Evolutionary conservation across 2,113 vertebrate species (phyloP).

Genomic region (Chamaea fasciata): DNA sequence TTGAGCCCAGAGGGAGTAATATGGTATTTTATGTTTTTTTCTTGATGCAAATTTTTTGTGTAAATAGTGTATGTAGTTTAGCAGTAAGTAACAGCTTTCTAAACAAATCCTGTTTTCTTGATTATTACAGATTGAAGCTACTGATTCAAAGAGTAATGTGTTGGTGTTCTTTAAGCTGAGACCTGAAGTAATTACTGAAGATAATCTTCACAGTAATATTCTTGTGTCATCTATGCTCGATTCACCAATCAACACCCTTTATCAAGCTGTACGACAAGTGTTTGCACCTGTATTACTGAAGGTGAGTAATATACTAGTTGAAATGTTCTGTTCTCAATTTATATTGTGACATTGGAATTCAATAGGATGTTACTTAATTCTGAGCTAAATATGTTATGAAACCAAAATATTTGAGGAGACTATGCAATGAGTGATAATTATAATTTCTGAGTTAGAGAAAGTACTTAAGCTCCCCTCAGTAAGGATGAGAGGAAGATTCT

Average conservation of each 20-base stretch:
- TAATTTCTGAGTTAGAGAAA: background rate
- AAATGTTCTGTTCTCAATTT: background rate
- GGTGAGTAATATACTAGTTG: conserved; percentile 60
- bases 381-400: background rate
- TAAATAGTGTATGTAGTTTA: background rate
- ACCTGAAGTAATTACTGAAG: conserved; percentile 90
- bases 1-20: background rate
- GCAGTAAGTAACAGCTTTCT: background rate
- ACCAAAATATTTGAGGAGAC: background rate
- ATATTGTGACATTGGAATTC: background rate
- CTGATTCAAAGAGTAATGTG: conserved; percentile 77
- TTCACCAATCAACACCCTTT: conserved; percentile 91
- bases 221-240: conserved; percentile 95
- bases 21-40: background rate
- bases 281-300: conserved; percentile 89
- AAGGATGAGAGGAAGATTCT: background rate
- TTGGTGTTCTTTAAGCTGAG: conserved; percentile 94
- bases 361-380: background rate
- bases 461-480: background rate
- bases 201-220: conserved; percentile 88
- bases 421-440: background rate
- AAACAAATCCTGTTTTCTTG: background rate
- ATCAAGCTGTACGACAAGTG: conserved; percentile 89
- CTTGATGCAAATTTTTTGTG: background rate
- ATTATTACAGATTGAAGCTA: conserved; percentile 79